Evolutionary conservation across 2,797 vertebrate species (phyloP).

Genomic region (Anableps anableps): DNA sequence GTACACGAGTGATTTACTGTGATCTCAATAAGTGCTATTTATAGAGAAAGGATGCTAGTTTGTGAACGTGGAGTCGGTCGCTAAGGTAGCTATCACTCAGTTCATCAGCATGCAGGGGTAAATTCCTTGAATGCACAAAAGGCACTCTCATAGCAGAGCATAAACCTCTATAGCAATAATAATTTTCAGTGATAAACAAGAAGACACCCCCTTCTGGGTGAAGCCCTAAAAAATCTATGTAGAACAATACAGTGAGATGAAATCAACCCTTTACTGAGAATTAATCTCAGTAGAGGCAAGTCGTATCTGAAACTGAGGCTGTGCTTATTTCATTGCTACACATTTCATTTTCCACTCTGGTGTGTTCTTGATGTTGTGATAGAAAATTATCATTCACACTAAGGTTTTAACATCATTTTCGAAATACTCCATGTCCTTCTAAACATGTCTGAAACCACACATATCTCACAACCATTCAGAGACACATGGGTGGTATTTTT

Average conservation of each 20-base stretch:
- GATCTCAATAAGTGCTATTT: conserved; percentile 52
- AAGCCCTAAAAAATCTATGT: not conserved
- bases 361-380: not conserved
- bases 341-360: not conserved
- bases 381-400: not conserved
- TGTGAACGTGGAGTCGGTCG: conserved; percentile 37
- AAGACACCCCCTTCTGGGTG: not conserved
- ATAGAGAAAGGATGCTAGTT: conserved; percentile 26
- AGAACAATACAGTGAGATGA: conserved; percentile 18
- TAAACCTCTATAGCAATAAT: not conserved
- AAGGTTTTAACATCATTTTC: not conserved
- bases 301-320: not conserved
- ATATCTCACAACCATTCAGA: not conserved
- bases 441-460: not conserved
- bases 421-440: not conserved
- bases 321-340: not conserved
- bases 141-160: conserved; percentile 3
- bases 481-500: not conserved
- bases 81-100: conserved; percentile 19
- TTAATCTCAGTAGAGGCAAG: not conserved
- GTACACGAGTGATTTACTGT: conserved; percentile 33
- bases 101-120: conserved; percentile 21
- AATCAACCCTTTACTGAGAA: not conserved
- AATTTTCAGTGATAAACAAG: conserved; percentile 29
- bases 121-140: conserved; percentile 26